Evolutionary conservation across 2,888 invertebrate genomes (phyloP), one percentile per base, ranked within the genome.

Genomic region (Tenthredo notha): DNA sequence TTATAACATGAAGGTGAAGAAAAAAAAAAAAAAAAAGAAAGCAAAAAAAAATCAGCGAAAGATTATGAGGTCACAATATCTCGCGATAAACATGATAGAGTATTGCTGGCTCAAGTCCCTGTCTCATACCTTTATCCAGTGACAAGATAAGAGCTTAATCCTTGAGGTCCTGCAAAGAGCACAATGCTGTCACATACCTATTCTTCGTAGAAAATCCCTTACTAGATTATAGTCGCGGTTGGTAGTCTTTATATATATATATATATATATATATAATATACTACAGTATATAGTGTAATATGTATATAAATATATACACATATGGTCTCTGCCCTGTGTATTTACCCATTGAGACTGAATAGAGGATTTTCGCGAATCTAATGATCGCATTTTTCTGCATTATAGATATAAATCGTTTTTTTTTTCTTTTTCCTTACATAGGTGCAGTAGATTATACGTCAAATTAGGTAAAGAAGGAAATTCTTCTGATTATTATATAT

Each of bases 131-230:
- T 21, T 6, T 47, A 29, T 15, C 12, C 47, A 18, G 75, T 75
- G 75, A 75, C 43, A 29, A 75, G 75, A 75, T 75, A 75, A 75
- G 75, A 33, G 75, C 75, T 75, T 75, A 75, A 75, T 75, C 75
- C 47, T 75, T 1, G 3, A 25, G 43, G 33, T 25, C 47, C 40
- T 37, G 37, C 15, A 25, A 47, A 25, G 43, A 29, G 18, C 43
- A 43, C 74, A 43, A 29, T 37, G 70, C 70, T 37, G 70, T 70
- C n/a, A 29, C 61, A 61, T 21, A 29, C 61, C 25, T 10, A 61
- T 21, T 10, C 61, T 21, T 61, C 25, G 10, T 1, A 61, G 61
- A 61, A 29, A 61, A 29, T 61, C 61, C 54, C 54, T n/a, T n/a
- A n/a, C 18, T 18, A 54, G 54, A 47, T 12, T 47, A 47, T n/a